These are phyloP conservation scores for Hoplostethus atlanticus DNA, from an alignment of 2,797 vertebrate genomes.

Conservation along the genomic window DNA sequence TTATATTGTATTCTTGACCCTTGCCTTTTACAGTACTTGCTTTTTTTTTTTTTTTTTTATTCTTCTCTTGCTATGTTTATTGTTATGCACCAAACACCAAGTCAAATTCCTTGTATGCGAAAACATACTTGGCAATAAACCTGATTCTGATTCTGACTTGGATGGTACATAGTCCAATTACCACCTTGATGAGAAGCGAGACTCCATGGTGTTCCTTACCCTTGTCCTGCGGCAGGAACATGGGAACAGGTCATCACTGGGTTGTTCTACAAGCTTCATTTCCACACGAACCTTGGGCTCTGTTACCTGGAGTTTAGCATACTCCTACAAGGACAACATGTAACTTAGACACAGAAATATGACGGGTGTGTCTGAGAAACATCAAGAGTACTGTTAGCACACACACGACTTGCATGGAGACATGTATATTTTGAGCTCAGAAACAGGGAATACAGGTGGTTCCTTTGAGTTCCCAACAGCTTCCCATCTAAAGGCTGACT, in stretches of 20 bases:
- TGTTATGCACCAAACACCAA: too few species aligned
- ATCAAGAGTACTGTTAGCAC: not conserved
- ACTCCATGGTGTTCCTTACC: constrained; percentile 72
- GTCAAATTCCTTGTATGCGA: too few species aligned
- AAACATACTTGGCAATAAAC: too few species aligned
- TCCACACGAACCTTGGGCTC: constrained; percentile 90
- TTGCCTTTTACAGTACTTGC: too few species aligned
- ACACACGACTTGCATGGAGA: not conserved
- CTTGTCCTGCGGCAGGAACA: constrained; percentile 89
- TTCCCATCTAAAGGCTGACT: not conserved
- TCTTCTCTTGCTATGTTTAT: too few species aligned
- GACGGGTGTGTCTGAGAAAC: not conserved
- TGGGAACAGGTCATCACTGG: constrained; percentile 93
- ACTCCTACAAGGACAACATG: constrained; percentile 83
- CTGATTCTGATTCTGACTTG: too few species aligned
- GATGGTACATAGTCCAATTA: too few species aligned
- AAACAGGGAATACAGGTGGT: not conserved
- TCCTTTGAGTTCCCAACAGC: not conserved
- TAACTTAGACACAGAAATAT: not conserved
- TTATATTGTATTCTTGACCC: too few species aligned
- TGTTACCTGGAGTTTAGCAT: constrained; percentile 89
- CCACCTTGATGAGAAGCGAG: not conserved
- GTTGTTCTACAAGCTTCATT: constrained; percentile 93
- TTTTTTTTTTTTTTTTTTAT: too few species aligned
- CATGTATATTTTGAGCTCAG: not conserved